phyloP scores from a whole-genome alignment of 2,888 invertebrate species.

The Coremacera marginata region DNA sequence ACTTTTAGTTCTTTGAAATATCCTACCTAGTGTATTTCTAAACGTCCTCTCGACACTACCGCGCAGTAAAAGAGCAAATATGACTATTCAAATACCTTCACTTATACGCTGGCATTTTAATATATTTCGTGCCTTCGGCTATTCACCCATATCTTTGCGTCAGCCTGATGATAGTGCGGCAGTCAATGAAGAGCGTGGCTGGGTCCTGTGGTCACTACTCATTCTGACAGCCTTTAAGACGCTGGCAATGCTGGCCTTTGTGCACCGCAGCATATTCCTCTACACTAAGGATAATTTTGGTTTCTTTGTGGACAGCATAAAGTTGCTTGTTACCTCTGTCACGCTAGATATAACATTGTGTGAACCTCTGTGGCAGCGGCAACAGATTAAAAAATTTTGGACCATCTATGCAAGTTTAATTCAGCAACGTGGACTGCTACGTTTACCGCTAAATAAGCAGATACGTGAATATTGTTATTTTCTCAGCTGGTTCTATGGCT shows the following conservation, averaged over 20 bases:
- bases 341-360: slow-evolving; percentile 29
- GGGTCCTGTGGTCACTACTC: slow-evolving; percentile 27
- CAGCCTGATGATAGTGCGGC: background rate
- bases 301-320: slow-evolving; percentile 34
- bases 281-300: slow-evolving; percentile 35
- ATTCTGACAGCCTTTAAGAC: slow-evolving; percentile 1
- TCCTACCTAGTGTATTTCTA: background rate
- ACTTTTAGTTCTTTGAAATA: background rate
- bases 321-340: slow-evolving; percentile 17
- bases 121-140: slow-evolving; percentile 39
- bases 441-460: slow-evolving; percentile 31
- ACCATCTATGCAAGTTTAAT: slow-evolving; percentile 32
- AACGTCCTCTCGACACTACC: background rate
- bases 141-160: slow-evolving; percentile 38
- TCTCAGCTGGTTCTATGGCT: slow-evolving; percentile 39
- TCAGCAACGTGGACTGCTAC: slow-evolving; percentile 8
- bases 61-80: background rate
- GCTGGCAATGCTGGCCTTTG: background rate
- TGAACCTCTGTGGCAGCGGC: slow-evolving; percentile 40
- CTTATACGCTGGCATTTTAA: slow-evolving; percentile 43
- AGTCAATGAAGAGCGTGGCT: slow-evolving; percentile 21
- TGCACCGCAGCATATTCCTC: background rate
- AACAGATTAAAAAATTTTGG: slow-evolving; percentile 40
- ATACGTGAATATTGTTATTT: slow-evolving; percentile 41
- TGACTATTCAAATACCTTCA: slow-evolving; percentile 30